phyloP scores from a whole-genome alignment of 2,113 vertebrate species.

The Amphilophus citrinellus region DNA sequence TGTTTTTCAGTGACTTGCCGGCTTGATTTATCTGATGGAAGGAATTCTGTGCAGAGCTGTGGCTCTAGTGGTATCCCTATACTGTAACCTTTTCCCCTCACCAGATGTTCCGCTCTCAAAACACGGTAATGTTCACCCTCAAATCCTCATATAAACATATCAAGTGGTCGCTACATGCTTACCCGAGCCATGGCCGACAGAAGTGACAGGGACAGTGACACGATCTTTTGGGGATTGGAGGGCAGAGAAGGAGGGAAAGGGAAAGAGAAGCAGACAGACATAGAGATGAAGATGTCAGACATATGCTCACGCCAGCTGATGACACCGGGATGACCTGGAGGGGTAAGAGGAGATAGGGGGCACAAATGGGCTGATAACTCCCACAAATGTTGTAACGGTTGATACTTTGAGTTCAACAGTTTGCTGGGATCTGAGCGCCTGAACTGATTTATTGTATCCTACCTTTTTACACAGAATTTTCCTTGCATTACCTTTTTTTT shows the following conservation, averaged over 20 bases:
- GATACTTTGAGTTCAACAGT: slow-evolving; percentile 67
- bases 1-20: slow-evolving; percentile 78
- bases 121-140: slow-evolving; percentile 83
- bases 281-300: slow-evolving; percentile 66
- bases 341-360: slow-evolving; percentile 69
- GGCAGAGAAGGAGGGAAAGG: slow-evolving; percentile 40
- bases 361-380: slow-evolving; percentile 65
- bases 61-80: slow-evolving; percentile 80
- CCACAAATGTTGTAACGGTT: slow-evolving; percentile 70
- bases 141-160: slow-evolving; percentile 85
- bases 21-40: slow-evolving; percentile 87
- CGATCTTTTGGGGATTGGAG: slow-evolving; percentile 35
- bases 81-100: slow-evolving; percentile 85
- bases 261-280: slow-evolving; percentile 45
- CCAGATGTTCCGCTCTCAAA: slow-evolving; percentile 86
- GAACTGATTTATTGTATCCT: slow-evolving; percentile 65
- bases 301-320: slow-evolving; percentile 75
- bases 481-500: not conserved
- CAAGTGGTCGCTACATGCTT: slow-evolving; percentile 81
- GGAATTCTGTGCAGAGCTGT: slow-evolving; percentile 82
- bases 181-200: slow-evolving; percentile 64
- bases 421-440: slow-evolving; percentile 48
- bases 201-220: slow-evolving; percentile 75
- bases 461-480: slow-evolving; percentile 51
- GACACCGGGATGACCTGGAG: slow-evolving; percentile 67